These are phyloP conservation scores for Scaptomyza graminum DNA, from an alignment of 1,140 invertebrate species.

Conservation along the genomic window DNA sequence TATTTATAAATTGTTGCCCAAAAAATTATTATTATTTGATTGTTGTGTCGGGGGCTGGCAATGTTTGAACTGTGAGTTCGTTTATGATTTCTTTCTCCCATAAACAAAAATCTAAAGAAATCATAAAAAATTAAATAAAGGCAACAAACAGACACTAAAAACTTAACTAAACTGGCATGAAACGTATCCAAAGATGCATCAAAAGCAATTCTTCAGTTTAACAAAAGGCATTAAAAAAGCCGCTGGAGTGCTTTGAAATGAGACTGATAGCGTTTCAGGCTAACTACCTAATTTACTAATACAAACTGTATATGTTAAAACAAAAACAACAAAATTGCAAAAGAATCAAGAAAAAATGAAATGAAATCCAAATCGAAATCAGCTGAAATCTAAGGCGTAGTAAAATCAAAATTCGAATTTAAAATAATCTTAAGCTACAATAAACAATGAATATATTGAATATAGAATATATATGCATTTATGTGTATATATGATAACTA, in stretches of 20 bases:
- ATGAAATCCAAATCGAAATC: constrained; percentile 24
- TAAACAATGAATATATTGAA: constrained; percentile 50
- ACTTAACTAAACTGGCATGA: constrained; percentile 52
- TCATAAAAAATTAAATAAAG: constrained; percentile 26
- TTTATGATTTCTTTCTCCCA: constrained; percentile 49
- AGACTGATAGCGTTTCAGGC: constrained; percentile 83
- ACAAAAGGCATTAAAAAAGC: constrained; percentile 11
- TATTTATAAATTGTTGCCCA: constrained; percentile 68
- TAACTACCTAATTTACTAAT: constrained; percentile 25
- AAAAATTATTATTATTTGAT: constrained; percentile 67
- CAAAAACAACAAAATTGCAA: background rate
- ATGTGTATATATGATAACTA: constrained; percentile 33
- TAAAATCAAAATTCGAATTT: constrained; percentile 83
- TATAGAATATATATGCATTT: constrained; percentile 43
- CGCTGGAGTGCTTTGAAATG: constrained; percentile 64
- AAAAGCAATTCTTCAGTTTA: constrained; percentile 64
- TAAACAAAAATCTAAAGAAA: constrained; percentile 57
- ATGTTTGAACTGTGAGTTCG: constrained; percentile 26
- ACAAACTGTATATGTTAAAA: background rate
- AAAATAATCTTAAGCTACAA: constrained; percentile 65
- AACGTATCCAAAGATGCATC: constrained; percentile 83
- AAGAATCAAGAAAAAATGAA: constrained; percentile 11
- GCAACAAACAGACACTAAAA: constrained; percentile 22
- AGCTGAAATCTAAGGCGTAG: constrained; percentile 60
- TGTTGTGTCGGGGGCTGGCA: constrained; percentile 44